Evolutionary conservation across 2,113 vertebrate species (phyloP).

Genomic region (Isichthys henryi): DNA sequence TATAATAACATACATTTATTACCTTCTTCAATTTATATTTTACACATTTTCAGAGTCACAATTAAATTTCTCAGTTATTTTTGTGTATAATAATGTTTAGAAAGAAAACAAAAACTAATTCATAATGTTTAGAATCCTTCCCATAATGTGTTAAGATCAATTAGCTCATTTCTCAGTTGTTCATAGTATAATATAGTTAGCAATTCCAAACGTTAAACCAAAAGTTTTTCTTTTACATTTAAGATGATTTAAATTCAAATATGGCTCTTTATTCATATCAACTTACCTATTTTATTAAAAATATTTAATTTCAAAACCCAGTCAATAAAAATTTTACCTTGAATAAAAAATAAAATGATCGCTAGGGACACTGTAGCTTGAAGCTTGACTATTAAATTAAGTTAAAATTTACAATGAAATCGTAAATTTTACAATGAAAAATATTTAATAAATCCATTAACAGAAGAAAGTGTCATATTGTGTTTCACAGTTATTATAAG

Average conservation of each 20-base stretch:
- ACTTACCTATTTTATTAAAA: neutral
- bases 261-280: neutral
- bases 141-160: neutral
- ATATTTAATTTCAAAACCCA: neutral
- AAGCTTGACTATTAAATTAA: neutral
- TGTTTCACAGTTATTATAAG: neutral
- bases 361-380: neutral
- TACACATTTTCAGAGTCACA: neutral
- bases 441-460: neutral
- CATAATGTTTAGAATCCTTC: neutral
- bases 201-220: neutral
- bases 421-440: neutral
- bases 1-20: neutral
- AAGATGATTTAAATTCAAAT: neutral
- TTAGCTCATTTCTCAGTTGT: neutral
- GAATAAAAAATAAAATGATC: neutral
- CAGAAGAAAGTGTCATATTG: neutral
- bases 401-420: neutral
- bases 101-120: neutral
- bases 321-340: neutral
- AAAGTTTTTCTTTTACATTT: neutral
- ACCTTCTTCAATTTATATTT: neutral
- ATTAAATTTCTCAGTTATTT: neutral
- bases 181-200: neutral
- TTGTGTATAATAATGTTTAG: no score